A percentile compares a stretch with the other conserved stretches of the same genome.
Conservation (phyloP, 92 coral and sea anemone genomes). For the Blastomussa wellsi region DNA sequence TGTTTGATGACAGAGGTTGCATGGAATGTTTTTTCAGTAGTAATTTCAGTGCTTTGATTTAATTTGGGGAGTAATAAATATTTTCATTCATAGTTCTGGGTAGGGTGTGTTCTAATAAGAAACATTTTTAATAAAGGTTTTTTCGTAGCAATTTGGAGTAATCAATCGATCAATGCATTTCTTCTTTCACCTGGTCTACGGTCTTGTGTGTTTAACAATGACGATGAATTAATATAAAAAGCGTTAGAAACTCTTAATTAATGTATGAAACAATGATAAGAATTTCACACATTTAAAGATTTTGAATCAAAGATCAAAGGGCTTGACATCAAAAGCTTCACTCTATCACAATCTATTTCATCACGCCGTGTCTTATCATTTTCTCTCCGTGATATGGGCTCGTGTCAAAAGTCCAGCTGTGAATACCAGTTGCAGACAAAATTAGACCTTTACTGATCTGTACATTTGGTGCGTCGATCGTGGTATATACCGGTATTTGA, state of each 20-base stretch:
- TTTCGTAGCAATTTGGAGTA: background rate
- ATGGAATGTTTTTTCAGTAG: too few species aligned
- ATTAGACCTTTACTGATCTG: background rate
- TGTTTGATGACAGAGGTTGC: background rate
- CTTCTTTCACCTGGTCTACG: too few species aligned
- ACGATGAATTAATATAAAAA: too few species aligned
- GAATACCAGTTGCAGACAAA: background rate
- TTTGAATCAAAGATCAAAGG: background rate
- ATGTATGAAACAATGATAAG: background rate
- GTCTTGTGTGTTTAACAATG: too few species aligned
- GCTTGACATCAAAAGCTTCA: background rate
- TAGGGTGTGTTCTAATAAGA: background rate
- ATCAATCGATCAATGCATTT: too few species aligned
- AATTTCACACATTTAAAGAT: background rate
- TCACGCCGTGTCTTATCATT: background rate
- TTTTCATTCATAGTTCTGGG: background rate
- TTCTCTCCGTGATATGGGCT: background rate
- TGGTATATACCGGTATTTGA: background rate
- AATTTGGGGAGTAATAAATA: background rate
- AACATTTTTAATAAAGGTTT: too few species aligned
- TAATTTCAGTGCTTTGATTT: too few species aligned
- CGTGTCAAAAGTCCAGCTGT: background rate
- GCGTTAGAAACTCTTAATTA: background rate
- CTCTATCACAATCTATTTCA: background rate
- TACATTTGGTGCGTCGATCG: too few species aligned